phyloP scores from a whole-genome alignment of 2,888 invertebrate species.

The Polylopha cassiicola region DNA sequence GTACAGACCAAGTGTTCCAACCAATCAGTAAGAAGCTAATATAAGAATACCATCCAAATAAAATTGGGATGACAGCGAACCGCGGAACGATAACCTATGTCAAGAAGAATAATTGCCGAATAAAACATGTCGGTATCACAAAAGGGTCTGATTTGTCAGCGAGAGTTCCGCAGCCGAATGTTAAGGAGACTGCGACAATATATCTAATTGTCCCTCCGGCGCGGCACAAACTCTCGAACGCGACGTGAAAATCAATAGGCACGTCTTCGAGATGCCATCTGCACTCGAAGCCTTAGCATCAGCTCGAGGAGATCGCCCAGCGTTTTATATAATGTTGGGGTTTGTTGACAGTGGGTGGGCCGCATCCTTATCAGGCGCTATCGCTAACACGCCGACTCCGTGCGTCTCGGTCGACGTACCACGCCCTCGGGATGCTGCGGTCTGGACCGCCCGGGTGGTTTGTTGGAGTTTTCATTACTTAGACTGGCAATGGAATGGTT shows the following conservation, averaged over 20 bases:
- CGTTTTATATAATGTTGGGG: slow-evolving; percentile 52
- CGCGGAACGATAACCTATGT: slow-evolving; percentile 19
- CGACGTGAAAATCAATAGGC: slow-evolving; percentile 64
- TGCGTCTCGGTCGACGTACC: slow-evolving; percentile 50
- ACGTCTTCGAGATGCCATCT: slow-evolving; percentile 47
- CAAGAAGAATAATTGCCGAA: slow-evolving; percentile 24
- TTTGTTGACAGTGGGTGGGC: slow-evolving; percentile 68
- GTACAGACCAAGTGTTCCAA: too few relatives aligned
- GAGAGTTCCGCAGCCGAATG: slow-evolving; percentile 42
- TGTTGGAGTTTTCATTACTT: slow-evolving; percentile 8
- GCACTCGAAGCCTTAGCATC: slow-evolving; percentile 36
- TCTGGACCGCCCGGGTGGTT: slow-evolving; percentile 39
- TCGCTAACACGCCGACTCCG: slow-evolving; percentile 58
- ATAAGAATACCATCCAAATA: slow-evolving; percentile 9
- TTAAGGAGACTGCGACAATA: slow-evolving; percentile 54
- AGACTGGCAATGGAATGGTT: slow-evolving; percentile 26
- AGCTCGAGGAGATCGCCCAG: slow-evolving; percentile 28
- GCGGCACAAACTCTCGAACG: slow-evolving; percentile 37
- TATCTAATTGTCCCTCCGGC: slow-evolving; percentile 42
- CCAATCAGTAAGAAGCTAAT: slow-evolving; percentile 8
- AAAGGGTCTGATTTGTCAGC: slow-evolving; percentile 13
- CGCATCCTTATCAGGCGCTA: slow-evolving; percentile 65
- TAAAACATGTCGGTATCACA: slow-evolving; percentile 20
- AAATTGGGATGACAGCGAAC: slow-evolving; percentile 1
- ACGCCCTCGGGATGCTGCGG: slow-evolving; percentile 67